Conservation (phyloP, 2,113 vertebrate genomes). For the Dasyurus viverrinus region DNA sequence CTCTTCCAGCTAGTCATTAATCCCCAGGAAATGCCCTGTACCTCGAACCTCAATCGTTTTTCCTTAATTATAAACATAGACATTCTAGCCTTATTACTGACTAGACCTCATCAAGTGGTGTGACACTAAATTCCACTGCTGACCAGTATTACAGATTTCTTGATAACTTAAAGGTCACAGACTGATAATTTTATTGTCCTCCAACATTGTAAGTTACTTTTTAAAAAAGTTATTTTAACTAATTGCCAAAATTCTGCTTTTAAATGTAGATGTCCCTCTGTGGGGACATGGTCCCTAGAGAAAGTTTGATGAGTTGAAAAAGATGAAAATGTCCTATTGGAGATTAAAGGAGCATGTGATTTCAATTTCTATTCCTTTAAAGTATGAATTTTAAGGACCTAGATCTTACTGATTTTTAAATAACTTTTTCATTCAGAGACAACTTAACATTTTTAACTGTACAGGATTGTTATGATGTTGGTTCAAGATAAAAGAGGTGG, state of each 20-base stretch:
- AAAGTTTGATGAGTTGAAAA: not conserved
- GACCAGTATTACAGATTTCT: conserved; percentile 58
- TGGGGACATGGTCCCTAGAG: not conserved
- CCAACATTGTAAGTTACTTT: conserved; percentile 12
- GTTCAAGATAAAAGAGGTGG: conserved; percentile 15
- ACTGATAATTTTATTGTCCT: conserved; percentile 43
- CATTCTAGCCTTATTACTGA: conserved; percentile 60
- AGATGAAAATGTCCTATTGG: not conserved
- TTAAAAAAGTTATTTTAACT: not conserved
- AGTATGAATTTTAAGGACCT: not conserved
- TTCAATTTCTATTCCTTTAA: not conserved
- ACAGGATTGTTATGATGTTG: conserved; percentile 5
- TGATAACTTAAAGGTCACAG: conserved; percentile 49
- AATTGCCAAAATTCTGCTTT: not conserved
- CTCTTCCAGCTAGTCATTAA: conserved; percentile 74
- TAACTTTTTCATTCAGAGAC: not conserved
- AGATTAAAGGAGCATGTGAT: conserved; percentile 10
- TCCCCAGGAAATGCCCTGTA: conserved; percentile 76
- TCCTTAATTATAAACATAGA: conserved; percentile 81
- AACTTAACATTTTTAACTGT: conserved; percentile 15
- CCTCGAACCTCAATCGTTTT: conserved; percentile 64
- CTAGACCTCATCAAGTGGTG: conserved; percentile 44
- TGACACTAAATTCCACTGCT: conserved; percentile 56
- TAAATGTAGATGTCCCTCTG: not conserved
- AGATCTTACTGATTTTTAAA: not conserved